Conservation (phyloP, 2,888 invertebrate genomes). For the Caenorhabditis auriculariae region DNA sequence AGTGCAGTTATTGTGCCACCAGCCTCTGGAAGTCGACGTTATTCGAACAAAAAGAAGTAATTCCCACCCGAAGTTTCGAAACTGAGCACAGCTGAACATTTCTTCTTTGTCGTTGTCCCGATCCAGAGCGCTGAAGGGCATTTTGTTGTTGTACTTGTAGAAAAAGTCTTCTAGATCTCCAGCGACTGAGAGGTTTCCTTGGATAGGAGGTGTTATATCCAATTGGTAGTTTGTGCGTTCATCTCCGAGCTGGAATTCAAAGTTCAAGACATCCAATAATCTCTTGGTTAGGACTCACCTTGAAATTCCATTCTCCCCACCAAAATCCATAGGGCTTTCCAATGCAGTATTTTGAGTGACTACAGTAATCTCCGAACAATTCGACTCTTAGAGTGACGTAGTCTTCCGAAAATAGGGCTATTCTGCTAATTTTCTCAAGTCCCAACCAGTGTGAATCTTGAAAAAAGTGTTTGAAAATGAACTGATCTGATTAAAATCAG, state of each 20-base stretch:
- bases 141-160: slow-evolving; percentile 18
- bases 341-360: slow-evolving; percentile 10
- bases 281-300: slow-evolving; percentile 14
- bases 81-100: slow-evolving; percentile 25
- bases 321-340: slow-evolving; percentile 32
- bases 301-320: slow-evolving; percentile 47
- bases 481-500: neutral
- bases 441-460: slow-evolving; percentile 31
- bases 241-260: neutral
- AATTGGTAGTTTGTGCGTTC: neutral
- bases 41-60: neutral
- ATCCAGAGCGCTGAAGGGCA: slow-evolving; percentile 36
- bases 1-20: slow-evolving; percentile 49
- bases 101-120: slow-evolving; percentile 30
- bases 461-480: neutral
- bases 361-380: slow-evolving; percentile 31
- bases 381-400: slow-evolving; percentile 17
- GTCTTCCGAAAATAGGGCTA: slow-evolving; percentile 1
- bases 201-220: neutral
- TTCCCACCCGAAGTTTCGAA: slow-evolving; percentile 25
- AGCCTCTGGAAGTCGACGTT: slow-evolving; percentile 27
- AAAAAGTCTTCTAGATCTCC: slow-evolving; percentile 21
- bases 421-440: slow-evolving; percentile 19
- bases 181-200: neutral
- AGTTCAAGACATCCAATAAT: no score